Evolutionary conservation across 1,140 invertebrate genomes (phyloP).

Genomic region (Drosophila mayri): DNA sequence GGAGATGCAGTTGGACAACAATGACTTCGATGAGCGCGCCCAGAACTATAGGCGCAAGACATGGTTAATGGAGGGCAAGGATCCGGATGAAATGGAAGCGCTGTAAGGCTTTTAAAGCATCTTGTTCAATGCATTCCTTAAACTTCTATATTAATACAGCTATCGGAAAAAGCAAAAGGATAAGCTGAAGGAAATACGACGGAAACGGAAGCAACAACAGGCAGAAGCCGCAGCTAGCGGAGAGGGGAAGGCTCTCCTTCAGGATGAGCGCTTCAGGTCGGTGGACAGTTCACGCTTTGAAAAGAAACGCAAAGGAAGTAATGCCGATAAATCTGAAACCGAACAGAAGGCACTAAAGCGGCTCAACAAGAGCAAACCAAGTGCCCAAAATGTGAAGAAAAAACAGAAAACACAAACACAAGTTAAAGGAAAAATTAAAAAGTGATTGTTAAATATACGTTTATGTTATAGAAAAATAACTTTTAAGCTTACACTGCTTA

Average conservation of each 20-base stretch:
- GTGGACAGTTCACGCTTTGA: constrained; percentile 69
- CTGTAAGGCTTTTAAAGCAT: constrained; percentile 75
- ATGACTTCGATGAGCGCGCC: constrained; percentile 95
- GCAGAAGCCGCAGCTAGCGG: constrained; percentile 37
- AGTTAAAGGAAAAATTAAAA: constrained; percentile 5
- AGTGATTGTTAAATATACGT: constrained; percentile 42
- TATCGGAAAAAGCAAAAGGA: constrained; percentile 82
- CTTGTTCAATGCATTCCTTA: neutral
- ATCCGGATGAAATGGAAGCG: constrained; percentile 91
- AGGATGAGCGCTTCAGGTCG: constrained; percentile 78
- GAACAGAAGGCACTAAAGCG: constrained; percentile 9
- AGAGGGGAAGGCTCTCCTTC: constrained; percentile 48
- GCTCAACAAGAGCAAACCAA: constrained; percentile 15
- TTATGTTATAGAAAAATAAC: constrained; percentile 57
- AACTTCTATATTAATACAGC: constrained; percentile 28
- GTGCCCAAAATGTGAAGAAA: constrained; percentile 8
- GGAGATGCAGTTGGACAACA: constrained; percentile 95
- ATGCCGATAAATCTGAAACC: neutral
- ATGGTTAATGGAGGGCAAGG: constrained; percentile 93
- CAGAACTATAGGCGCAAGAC: constrained; percentile 95
- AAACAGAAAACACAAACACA: constrained; percentile 14
- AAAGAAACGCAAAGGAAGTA: constrained; percentile 7
- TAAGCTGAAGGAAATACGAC: constrained; percentile 70
- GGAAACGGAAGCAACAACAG: constrained; percentile 64
- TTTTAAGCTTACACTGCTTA: constrained; percentile 63